These are phyloP conservation scores for Pimephales promelas DNA, from an alignment of 2,113 vertebrate genomes.

Conservation along the genomic window DNA sequence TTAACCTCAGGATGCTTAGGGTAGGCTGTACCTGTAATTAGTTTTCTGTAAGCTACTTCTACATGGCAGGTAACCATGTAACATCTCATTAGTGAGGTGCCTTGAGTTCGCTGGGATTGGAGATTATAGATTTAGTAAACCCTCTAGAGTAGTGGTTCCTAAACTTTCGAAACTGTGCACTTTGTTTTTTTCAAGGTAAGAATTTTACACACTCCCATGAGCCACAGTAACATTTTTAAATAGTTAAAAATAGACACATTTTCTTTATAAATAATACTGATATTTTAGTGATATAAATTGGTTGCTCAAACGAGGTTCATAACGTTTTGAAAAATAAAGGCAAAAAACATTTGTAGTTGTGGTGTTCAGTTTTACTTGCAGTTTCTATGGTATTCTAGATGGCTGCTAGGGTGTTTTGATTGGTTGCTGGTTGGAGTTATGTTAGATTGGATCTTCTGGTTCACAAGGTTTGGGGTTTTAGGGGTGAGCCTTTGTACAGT, in stretches of 20 bases:
- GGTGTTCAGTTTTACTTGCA: too few species aligned
- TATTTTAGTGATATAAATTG: not conserved
- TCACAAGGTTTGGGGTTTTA: too few species aligned
- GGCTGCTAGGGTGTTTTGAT: too few species aligned
- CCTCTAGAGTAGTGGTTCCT: not conserved
- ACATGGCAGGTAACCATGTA: not conserved
- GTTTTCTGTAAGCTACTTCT: not conserved
- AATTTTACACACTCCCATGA: not conserved
- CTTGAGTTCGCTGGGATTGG: not conserved
- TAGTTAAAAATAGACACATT: too few species aligned
- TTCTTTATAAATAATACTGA: not conserved
- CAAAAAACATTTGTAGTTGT: too few species aligned
- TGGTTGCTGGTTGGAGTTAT: too few species aligned
- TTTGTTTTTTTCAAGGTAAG: not conserved
- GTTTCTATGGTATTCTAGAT: too few species aligned
- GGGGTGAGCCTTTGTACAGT: too few species aligned
- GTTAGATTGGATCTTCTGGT: too few species aligned
- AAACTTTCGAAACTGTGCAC: not conserved
- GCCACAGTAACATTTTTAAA: not conserved
- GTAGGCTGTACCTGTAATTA: not conserved
- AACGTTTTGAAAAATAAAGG: too few species aligned
- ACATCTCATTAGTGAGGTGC: slow-evolving; percentile 14
- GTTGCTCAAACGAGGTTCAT: not conserved
- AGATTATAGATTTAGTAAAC: not conserved
- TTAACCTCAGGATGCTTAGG: not conserved